phyloP scores from a whole-genome alignment of 1,140 invertebrate species.

The Rhagoletis pomonella region DNA sequence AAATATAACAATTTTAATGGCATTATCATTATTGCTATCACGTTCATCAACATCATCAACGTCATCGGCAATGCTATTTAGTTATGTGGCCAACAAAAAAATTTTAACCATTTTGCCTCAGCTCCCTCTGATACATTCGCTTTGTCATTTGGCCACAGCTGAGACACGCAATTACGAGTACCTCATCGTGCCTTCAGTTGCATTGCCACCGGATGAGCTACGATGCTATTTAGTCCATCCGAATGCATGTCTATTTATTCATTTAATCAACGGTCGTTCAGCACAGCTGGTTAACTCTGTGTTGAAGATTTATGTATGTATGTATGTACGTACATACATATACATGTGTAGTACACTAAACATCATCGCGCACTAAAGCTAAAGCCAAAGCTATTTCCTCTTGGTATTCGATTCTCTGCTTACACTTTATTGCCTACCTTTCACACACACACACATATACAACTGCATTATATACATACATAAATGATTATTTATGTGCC shows the following conservation, averaged over 20 bases:
- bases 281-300: constrained; percentile 14
- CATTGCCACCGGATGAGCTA: background rate
- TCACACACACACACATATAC: background rate
- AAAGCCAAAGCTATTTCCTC: too few relatives aligned
- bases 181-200: background rate
- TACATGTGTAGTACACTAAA: background rate
- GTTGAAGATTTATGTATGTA: constrained; percentile 35
- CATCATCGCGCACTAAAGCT: background rate
- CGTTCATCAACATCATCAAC: background rate
- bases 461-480: background rate
- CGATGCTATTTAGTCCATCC: background rate
- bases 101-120: background rate
- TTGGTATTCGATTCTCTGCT: too few relatives aligned
- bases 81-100: background rate
- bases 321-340: too few relatives aligned
- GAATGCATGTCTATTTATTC: constrained; percentile 36
- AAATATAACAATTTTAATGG: background rate
- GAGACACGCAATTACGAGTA: background rate
- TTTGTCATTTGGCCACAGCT: background rate
- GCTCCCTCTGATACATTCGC: background rate
- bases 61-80: background rate
- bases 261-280: constrained; percentile 36
- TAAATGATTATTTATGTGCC: background rate
- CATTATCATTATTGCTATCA: constrained; percentile 39
- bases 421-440: too few relatives aligned